Conservation (phyloP, 2,888 invertebrate genomes). For the Ectemnius lituratus region DNA sequence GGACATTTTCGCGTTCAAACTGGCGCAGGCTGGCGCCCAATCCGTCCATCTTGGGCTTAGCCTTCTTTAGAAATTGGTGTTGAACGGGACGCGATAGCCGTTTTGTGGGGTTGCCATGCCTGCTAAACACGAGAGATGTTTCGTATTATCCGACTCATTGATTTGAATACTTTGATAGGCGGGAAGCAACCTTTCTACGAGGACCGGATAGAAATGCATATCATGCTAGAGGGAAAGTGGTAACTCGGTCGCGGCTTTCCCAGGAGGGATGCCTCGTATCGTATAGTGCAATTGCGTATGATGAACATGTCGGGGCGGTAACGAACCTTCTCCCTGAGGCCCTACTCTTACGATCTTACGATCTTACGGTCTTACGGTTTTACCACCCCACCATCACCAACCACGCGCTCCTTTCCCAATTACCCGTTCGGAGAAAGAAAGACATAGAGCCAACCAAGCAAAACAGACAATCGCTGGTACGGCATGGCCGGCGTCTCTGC, state of each 20-base stretch:
- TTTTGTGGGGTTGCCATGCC: not conserved
- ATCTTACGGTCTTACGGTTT: not conserved
- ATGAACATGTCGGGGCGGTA: slow-evolving; percentile 16
- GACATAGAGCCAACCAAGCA: too few species aligned
- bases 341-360: slow-evolving; percentile 1
- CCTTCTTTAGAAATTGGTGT: slow-evolving; percentile 54
- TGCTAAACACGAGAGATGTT: too few species aligned
- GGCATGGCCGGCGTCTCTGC: slow-evolving; percentile 9
- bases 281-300: slow-evolving; percentile 5
- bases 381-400: too few species aligned
- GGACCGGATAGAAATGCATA: too few species aligned
- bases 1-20: slow-evolving; percentile 68
- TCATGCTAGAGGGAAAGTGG: not conserved
- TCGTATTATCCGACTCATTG: too few species aligned
- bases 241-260: not conserved
- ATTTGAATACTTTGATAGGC: too few species aligned
- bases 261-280: not conserved
- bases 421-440: too few species aligned
- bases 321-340: slow-evolving; percentile 19
- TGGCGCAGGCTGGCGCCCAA: slow-evolving; percentile 72
- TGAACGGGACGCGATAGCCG: slow-evolving; percentile 39
- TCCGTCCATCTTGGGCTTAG: slow-evolving; percentile 62
- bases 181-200: too few species aligned
- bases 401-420: too few species aligned
- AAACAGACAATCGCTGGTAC: too few species aligned